phyloP scores from a whole-genome alignment of 2,888 invertebrate species.

The Ophraella communa region DNA sequence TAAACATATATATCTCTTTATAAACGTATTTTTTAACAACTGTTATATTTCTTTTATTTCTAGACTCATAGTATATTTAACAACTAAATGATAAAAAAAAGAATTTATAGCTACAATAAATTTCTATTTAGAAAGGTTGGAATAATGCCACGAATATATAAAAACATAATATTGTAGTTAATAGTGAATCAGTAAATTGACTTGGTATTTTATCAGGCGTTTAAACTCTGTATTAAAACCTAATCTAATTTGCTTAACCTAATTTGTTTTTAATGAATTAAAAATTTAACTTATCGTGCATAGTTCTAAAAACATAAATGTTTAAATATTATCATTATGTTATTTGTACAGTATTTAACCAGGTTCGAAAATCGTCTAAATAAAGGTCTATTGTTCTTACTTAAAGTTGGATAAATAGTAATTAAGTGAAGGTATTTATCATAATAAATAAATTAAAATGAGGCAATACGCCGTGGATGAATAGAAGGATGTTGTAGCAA shows the following conservation, averaged over 20 bases:
- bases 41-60: neutral
- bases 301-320: too few relatives aligned
- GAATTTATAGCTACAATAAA: neutral
- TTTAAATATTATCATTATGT: neutral
- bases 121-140: neutral
- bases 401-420: neutral
- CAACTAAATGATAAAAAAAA: neutral
- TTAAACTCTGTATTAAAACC: too few relatives aligned
- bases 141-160: neutral
- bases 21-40: neutral
- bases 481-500: slow-evolving; percentile 2
- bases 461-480: neutral
- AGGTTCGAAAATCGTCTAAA: neutral
- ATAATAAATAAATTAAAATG: neutral
- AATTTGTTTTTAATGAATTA: too few relatives aligned
- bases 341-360: neutral
- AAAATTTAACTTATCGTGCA: too few relatives aligned
- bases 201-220: too few relatives aligned
- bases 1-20: neutral
- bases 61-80: neutral
- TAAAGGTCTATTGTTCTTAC: neutral
- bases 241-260: too few relatives aligned
- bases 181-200: too few relatives aligned
- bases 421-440: neutral
- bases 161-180: too few relatives aligned